Conservation (phyloP, 2,888 invertebrate species). For the Caenorhabditis plicata region DNA sequence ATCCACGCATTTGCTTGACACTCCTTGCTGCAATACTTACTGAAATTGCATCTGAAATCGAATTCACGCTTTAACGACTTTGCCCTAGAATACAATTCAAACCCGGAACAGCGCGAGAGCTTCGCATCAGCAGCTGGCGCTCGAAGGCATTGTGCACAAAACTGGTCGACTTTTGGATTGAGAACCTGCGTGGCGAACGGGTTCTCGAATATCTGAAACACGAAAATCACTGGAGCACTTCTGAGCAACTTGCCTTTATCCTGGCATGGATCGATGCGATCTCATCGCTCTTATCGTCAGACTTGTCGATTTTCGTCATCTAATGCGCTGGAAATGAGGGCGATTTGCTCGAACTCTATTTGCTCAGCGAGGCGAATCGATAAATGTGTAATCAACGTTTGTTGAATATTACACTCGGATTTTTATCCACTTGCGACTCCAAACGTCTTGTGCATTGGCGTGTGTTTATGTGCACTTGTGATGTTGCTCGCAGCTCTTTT, state of each 20-base stretch:
- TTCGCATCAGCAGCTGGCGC: conserved; percentile 43
- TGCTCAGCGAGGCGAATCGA: no score
- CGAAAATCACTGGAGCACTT: background rate
- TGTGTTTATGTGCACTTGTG: no score
- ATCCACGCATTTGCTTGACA: conserved; percentile 60
- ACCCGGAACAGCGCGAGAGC: conserved; percentile 52
- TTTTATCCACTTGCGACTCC: no score
- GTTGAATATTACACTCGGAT: no score
- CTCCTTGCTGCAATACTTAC: conserved; percentile 57
- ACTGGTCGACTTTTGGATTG: conserved; percentile 48
- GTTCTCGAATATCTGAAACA: conserved; percentile 48
- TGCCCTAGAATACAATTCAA: background rate
- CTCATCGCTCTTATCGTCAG: conserved; percentile 10
- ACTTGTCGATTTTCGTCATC: no score
- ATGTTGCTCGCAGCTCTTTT: no score
- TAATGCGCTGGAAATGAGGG: no score
- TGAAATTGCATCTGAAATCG: conserved; percentile 33
- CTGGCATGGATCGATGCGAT: conserved; percentile 45
- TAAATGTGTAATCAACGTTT: no score
- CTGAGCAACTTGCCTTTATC: conserved; percentile 26
- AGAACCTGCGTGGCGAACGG: conserved; percentile 59
- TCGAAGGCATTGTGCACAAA: conserved; percentile 60
- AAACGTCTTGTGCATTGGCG: no score
- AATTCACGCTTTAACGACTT: background rate
- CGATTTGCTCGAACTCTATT: no score